phyloP scores from a whole-genome alignment of 2,113 vertebrate genomes.

The Trichomycterus rosablanca region DNA sequence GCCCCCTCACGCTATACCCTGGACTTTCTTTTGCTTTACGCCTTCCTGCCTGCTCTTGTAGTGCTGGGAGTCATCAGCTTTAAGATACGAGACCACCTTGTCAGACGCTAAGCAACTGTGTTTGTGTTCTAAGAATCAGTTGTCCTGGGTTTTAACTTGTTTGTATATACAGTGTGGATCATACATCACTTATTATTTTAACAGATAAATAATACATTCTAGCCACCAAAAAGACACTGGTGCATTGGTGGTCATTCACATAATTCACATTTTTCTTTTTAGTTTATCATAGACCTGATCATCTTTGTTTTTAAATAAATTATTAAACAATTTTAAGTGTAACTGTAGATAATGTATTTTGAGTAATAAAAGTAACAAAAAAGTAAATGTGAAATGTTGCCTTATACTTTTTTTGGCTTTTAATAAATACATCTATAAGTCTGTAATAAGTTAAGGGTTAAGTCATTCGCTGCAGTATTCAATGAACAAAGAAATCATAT shows the following conservation, averaged over 20 bases:
- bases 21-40: conserved; percentile 82
- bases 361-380: too few species aligned
- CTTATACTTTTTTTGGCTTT: too few species aligned
- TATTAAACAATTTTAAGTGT: too few species aligned
- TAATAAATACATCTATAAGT: too few species aligned
- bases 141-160: neutral
- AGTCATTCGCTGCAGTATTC: too few species aligned
- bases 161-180: conserved; percentile 23
- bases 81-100: conserved; percentile 78
- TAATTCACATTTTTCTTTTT: neutral
- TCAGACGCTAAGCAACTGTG: conserved; percentile 58
- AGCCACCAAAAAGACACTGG: neutral
- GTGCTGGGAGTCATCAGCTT: conserved; percentile 78
- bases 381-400: too few species aligned
- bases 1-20: conserved; percentile 73
- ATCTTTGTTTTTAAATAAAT: conserved; percentile 6
- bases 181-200: neutral
- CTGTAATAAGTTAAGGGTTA: too few species aligned
- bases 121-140: neutral
- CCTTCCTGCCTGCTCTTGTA: conserved; percentile 80
- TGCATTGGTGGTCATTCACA: neutral
- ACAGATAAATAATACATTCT: neutral
- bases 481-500: too few species aligned
- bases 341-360: too few species aligned
- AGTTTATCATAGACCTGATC: neutral